phyloP scores from a whole-genome alignment of 2,797 vertebrate species.

The Oreortyx pictus region DNA sequence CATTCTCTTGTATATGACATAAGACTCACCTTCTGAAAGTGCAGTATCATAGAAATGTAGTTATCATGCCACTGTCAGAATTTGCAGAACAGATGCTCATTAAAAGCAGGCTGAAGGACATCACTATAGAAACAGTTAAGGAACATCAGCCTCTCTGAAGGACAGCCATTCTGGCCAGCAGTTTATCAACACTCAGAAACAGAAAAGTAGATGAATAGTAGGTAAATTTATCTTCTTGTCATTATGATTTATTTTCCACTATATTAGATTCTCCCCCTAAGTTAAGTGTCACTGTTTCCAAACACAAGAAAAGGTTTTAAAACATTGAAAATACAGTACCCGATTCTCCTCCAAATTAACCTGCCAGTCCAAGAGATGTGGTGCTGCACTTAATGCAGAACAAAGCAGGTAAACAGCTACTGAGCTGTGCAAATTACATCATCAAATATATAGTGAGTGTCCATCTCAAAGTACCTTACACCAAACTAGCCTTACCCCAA shows the following conservation, averaged over 20 bases:
- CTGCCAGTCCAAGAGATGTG: background rate
- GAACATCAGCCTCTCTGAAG: background rate
- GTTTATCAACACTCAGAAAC: slow-evolving; percentile 25
- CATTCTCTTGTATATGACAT: background rate
- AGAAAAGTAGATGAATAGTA: background rate
- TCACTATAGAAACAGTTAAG: slow-evolving; percentile 30
- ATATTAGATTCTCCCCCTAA: slow-evolving; percentile 5
- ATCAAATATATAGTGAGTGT: background rate
- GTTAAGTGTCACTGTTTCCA: background rate
- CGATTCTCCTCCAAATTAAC: slow-evolving; percentile 2
- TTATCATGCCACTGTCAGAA: background rate
- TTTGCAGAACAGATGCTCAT: background rate
- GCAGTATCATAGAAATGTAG: background rate
- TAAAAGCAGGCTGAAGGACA: slow-evolving; percentile 23
- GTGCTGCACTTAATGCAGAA: background rate
- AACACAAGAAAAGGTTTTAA: background rate
- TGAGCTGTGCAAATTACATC: background rate
- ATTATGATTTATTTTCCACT: slow-evolving; percentile 23
- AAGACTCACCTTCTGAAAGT: background rate
- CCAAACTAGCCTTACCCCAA: background rate
- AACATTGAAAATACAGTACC: background rate
- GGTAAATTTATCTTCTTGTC: background rate
- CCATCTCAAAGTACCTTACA: background rate
- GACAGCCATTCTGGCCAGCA: background rate
- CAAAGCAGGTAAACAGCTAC: background rate